Evolutionary conservation across 2,888 invertebrate genomes (phyloP).

Genomic region (Eilema caniola): DNA sequence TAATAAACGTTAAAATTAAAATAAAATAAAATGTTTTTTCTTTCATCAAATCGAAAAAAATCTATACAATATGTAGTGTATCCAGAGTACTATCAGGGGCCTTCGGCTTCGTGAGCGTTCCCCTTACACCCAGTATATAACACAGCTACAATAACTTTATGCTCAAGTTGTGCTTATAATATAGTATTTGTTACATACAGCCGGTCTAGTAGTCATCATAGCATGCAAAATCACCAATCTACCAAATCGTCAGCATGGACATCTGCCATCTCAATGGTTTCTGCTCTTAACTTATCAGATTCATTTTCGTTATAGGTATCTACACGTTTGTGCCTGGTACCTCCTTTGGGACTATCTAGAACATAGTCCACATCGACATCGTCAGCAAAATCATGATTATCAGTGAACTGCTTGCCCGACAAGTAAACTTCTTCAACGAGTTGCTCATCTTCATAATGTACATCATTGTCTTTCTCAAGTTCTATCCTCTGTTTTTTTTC

Average conservation of each 20-base stretch:
- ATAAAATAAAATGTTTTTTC: too few species aligned
- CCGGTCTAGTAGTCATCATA: not conserved
- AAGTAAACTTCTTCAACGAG: not conserved
- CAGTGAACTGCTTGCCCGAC: not conserved
- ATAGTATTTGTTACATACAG: not conserved
- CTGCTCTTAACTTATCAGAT: not conserved
- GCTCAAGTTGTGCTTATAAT: not conserved
- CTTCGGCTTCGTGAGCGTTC: too few species aligned
- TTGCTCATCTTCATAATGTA: not conserved
- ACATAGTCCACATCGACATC: conserved; percentile 9
- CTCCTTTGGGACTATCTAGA: not conserved
- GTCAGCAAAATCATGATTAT: not conserved
- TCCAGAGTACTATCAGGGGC: too few species aligned
- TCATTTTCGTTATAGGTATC: not conserved
- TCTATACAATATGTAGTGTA: too few species aligned
- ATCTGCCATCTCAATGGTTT: conserved; percentile 35
- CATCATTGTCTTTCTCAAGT: not conserved
- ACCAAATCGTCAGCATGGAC: conserved; percentile 67
- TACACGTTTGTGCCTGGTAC: not conserved
- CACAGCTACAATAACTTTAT: too few species aligned
- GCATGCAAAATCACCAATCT: conserved; percentile 59
- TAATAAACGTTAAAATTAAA: too few species aligned
- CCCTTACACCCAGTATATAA: too few species aligned
- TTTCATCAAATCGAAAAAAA: too few species aligned
- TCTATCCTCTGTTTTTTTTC: not conserved